Base-by-base conservation (phyloP, 2,888 invertebrate genomes). In the Alcis repandata region DNA sequence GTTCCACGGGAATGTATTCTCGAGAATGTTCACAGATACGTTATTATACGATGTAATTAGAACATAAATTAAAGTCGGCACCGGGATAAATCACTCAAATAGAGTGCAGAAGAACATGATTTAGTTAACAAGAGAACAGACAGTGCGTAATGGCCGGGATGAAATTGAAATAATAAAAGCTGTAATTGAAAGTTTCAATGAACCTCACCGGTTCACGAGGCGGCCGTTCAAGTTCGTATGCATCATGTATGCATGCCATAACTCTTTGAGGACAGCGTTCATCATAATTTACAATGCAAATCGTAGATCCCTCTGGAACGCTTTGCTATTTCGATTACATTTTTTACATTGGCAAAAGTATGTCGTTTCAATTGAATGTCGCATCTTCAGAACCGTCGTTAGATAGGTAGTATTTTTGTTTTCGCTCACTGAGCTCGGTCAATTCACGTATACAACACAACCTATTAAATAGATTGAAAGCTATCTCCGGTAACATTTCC, bases 101-200 rank as follows among this genome's bases (percentile, higher is more conserved):
- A 75, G 76, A 78, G 58, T 53, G 59, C 49, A 71, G 64, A 69
- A 64, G 69, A 71, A 71, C 69, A 71, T 65, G 67, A 73, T 73
- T 74, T 72, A 73, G 71, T 69, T 71, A 41, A 41, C 64, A 54
- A 48, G 69, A 70, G 67, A 64, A 69, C 64, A 70, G 49, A 48
- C 63, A 63, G 65, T 54, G 66, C 71, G 62, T 65, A 68, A 60
- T 59, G 57, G n/a, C 48, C 48, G 63, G 53, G 38, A 63, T 62
- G 63, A 63, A 69, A 76, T 74, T 69, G 60, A 76, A 76, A 70
- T 67, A 82, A 79, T 74, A 73, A 79, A 77, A 69, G 76, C 72
- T 65, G 73, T 82, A 86, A 88, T 84, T 87, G 84, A 79, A 79
- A 75, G 82, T 82, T 80, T 71, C 82, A 85, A 83, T 83, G 82